A percentile compares a stretch with the other conserved stretches of the same genome.
phyloP scores from a whole-genome alignment of 2,113 vertebrate species.

The Trinectes maculatus region DNA sequence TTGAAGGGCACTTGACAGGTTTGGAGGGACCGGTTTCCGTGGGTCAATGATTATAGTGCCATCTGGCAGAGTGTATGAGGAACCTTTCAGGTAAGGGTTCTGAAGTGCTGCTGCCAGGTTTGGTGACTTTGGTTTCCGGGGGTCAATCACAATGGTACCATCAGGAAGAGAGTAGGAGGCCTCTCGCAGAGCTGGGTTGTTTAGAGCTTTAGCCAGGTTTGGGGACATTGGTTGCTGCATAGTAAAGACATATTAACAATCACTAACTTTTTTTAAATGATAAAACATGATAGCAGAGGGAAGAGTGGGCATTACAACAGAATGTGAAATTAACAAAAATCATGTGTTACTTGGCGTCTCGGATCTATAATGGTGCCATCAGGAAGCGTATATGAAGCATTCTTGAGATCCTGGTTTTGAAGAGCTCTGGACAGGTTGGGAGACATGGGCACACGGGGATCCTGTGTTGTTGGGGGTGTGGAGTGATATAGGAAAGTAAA shows the following conservation, averaged over 20 bases:
- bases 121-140: constrained; percentile 62
- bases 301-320: not conserved
- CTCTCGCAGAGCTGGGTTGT: constrained; percentile 64
- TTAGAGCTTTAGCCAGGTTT: constrained; percentile 66
- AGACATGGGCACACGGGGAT: constrained; percentile 65
- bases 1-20: constrained; percentile 70
- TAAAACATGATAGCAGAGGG: not conserved
- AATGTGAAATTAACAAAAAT: not conserved
- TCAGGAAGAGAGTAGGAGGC: constrained; percentile 75
- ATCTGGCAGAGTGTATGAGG: constrained; percentile 80
- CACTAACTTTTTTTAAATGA: not conserved
- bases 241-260: constrained; percentile 1
- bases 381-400: constrained; percentile 78
- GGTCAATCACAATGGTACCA: constrained; percentile 75
- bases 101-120: constrained; percentile 75
- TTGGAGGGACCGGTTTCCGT: constrained; percentile 74
- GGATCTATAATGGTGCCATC: constrained; percentile 74
- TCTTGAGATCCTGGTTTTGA: constrained; percentile 71
- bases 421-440: constrained; percentile 79
- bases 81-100: constrained; percentile 76
- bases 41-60: constrained; percentile 79
- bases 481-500: not conserved
- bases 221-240: constrained; percentile 71
- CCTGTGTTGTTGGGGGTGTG: constrained; percentile 39
- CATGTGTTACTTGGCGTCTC: constrained; percentile 64